Evolutionary conservation across 2,888 invertebrate species (phyloP).

Genomic region (Troides oblongomaculatus): DNA sequence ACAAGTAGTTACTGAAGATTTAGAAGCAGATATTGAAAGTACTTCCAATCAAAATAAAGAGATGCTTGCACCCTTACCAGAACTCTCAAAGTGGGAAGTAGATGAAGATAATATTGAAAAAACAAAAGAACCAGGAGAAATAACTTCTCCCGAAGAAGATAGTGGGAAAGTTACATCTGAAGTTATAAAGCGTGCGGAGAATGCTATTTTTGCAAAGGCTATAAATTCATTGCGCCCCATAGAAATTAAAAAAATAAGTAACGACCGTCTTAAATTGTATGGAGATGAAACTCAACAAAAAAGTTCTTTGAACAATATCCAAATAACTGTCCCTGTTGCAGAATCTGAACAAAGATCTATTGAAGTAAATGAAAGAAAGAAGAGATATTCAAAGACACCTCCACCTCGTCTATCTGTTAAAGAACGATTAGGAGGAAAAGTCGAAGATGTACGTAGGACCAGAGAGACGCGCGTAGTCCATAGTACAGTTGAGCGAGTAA

Average conservation of each 20-base stretch:
- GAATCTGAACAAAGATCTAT: slow-evolving; percentile 69
- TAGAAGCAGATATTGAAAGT: slow-evolving; percentile 74
- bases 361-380: slow-evolving; percentile 71
- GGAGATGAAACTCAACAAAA: slow-evolving; percentile 71
- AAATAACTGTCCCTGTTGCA: slow-evolving; percentile 77
- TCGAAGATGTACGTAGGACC: slow-evolving; percentile 79
- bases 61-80: slow-evolving; percentile 87
- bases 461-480: slow-evolving; percentile 78
- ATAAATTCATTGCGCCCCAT: slow-evolving; percentile 89
- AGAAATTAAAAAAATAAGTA: slow-evolving; percentile 87
- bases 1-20: slow-evolving; percentile 78
- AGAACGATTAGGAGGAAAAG: slow-evolving; percentile 88
- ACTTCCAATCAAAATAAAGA: slow-evolving; percentile 65
- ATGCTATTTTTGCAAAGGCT: slow-evolving; percentile 94
- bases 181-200: slow-evolving; percentile 94
- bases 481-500: slow-evolving; percentile 77
- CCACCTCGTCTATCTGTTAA: slow-evolving; percentile 86
- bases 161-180: slow-evolving; percentile 89
- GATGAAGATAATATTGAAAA: slow-evolving; percentile 79
- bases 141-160: slow-evolving; percentile 72
- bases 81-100: slow-evolving; percentile 93
- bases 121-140: slow-evolving; percentile 69
- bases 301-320: slow-evolving; percentile 68
- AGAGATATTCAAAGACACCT: slow-evolving; percentile 71
- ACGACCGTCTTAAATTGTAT: slow-evolving; percentile 84